Evolutionary conservation across 2,797 vertebrate genomes (phyloP), one percentile per base, ranked within the genome.

Genomic region (Ptychadena robeensis): DNA sequence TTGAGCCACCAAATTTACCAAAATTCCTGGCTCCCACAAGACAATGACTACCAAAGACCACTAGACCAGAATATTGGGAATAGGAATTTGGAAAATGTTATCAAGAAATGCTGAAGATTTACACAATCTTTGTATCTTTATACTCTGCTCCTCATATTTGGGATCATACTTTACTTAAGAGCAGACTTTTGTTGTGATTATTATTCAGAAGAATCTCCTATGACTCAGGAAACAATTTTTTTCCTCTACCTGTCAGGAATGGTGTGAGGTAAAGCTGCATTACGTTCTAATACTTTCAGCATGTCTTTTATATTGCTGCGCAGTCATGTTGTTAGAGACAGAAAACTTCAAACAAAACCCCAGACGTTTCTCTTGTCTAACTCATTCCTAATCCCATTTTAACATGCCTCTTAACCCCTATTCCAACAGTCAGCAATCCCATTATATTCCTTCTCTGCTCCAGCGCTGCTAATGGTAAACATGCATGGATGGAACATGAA

Each of bases 341-440:
- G 44, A 79, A 68, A 57, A 67, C 64, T 68, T 79, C 40, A 79
- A 79, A 79, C 76, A 68, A 27, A 67, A 78, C 28, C 64, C 74
- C 76, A 79, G 76, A 67, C 65, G 44, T 69, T 68, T 68, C 76
- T 79, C 76, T 79, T 79, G 65, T 79, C 76, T 68, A 79, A 79
- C 64, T 79, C 64, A 57, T 79, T 67, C 76, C 44, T 68, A 57
- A 79, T 67, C 65, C 76, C 28, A 35, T 57, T 68, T 79, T 67
- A 57, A 68, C 44, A 53, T 53, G 31, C 22, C 38, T 59, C 76
- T 57, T 79, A 79, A 79, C 76, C 65, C 76, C 68, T 68, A 27
- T 37, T 27, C 32, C 44, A 79, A 59, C 64, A 79, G 40, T 59
- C 65, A 68, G 37, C 30, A 66, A 32, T 57, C 31, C 44, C 22